phyloP scores from a whole-genome alignment of 1,140 invertebrate genomes.

The Mya arenaria region DNA sequence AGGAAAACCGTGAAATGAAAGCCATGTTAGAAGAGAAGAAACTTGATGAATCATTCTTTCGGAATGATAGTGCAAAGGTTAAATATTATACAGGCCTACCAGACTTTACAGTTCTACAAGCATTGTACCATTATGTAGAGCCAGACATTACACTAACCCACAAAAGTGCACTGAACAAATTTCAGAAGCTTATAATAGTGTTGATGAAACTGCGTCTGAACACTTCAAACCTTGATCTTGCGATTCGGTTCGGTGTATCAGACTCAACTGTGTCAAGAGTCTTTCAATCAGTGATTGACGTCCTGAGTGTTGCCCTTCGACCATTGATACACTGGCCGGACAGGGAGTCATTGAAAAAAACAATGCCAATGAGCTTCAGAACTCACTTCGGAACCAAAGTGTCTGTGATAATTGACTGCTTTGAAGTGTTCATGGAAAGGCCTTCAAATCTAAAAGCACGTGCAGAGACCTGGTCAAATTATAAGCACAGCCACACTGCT shows the following conservation, averaged over 20 bases:
- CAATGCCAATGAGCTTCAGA: slow-evolving; percentile 20
- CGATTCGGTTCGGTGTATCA: slow-evolving; percentile 24
- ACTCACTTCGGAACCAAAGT: background rate
- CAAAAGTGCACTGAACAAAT: background rate
- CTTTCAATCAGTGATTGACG: background rate
- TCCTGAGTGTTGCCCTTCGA: slow-evolving; percentile 2
- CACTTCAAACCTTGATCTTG: slow-evolving; percentile 4
- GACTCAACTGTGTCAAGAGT: background rate
- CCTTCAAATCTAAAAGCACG: background rate
- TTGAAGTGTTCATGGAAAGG: slow-evolving; percentile 18
- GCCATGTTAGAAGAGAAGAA: background rate
- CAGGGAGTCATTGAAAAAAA: slow-evolving; percentile 7
- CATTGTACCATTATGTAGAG: background rate
- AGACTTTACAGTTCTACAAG: background rate
- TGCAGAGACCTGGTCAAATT: slow-evolving; percentile 41
- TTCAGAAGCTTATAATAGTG: background rate
- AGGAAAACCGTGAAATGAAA: too few relatives aligned
- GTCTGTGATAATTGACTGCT: slow-evolving; percentile 36
- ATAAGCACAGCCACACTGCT: slow-evolving; percentile 49
- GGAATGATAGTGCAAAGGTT: background rate
- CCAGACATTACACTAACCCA: background rate
- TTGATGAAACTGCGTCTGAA: slow-evolving; percentile 35
- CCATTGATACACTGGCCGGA: slow-evolving; percentile 43
- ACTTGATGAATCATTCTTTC: slow-evolving; percentile 5
- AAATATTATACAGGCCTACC: slow-evolving; percentile 20